Conservation (phyloP, 2,113 vertebrate species). For the Opisthocomus hoazin region DNA sequence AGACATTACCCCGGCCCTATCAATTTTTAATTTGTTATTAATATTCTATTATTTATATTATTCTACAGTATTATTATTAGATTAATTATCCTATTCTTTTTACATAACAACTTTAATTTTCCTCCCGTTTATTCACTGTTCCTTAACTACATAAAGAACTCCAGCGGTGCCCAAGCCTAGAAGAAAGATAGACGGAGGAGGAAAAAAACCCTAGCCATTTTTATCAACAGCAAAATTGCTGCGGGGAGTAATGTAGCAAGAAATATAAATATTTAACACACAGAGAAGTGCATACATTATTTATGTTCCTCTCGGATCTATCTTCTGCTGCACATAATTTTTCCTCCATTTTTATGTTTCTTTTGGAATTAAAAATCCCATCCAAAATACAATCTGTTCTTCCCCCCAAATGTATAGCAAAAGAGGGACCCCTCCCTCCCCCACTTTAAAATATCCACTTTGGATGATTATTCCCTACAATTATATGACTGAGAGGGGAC, state of each 20-base stretch:
- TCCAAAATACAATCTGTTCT: background rate
- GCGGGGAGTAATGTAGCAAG: background rate
- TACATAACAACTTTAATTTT: background rate
- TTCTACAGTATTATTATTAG: no score
- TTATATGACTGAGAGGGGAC: background rate
- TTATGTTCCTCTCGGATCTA: background rate
- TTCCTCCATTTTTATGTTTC: background rate
- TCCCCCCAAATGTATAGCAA: background rate
- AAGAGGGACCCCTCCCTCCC: background rate
- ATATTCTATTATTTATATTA: no score
- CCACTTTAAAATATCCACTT: background rate
- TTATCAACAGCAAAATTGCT: background rate
- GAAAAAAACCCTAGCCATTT: background rate
- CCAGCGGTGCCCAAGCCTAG: background rate
- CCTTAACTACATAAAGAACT: background rate
- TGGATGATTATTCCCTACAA: background rate
- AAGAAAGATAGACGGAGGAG: background rate
- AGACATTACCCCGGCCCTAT: no score
- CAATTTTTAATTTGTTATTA: no score
- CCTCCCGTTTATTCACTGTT: background rate
- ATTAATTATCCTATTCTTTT: no score
- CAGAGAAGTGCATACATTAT: background rate
- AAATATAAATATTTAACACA: background rate
- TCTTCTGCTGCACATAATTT: background rate
- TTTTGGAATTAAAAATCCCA: background rate